These are phyloP conservation scores for Manis javanica DNA, from an alignment of 2,797 vertebrate genomes.

Conservation along the genomic window DNA sequence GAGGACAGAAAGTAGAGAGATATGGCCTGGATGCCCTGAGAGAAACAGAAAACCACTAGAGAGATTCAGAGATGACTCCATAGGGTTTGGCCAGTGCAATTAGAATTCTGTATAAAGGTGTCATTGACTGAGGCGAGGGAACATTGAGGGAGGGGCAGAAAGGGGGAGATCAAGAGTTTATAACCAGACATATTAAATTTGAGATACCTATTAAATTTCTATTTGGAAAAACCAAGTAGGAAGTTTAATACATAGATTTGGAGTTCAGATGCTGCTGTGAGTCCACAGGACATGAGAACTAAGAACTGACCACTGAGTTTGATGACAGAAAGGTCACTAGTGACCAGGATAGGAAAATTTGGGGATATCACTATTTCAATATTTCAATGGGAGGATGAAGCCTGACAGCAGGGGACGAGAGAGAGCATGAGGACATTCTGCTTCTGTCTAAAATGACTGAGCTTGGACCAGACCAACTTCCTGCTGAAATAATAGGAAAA, in stretches of 20 bases:
- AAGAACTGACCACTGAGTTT: conserved; percentile 1
- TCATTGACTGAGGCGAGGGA: background rate
- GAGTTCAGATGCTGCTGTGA: background rate
- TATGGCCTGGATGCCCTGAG: background rate
- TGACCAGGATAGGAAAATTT: conserved; percentile 7
- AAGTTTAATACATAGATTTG: background rate
- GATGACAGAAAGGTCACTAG: background rate
- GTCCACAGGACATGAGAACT: background rate
- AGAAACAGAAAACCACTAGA: background rate
- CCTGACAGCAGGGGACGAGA: background rate
- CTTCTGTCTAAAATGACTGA: background rate
- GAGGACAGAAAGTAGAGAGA: background rate
- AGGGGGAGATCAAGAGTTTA: background rate
- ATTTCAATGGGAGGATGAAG: background rate
- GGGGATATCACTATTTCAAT: background rate
- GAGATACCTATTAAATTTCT: conserved; percentile 37
- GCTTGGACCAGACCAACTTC: background rate
- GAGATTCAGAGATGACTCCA: background rate
- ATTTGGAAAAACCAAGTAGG: conserved; percentile 26
- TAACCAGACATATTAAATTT: background rate
- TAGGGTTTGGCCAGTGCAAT: background rate
- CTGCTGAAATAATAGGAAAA: conserved; percentile 48
- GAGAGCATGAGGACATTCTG: background rate
- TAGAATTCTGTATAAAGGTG: conserved; percentile 1
- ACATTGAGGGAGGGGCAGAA: background rate